Evolutionary conservation across 2,888 invertebrate genomes (phyloP).

Genomic region (Cylindroiulus punctatus): DNA sequence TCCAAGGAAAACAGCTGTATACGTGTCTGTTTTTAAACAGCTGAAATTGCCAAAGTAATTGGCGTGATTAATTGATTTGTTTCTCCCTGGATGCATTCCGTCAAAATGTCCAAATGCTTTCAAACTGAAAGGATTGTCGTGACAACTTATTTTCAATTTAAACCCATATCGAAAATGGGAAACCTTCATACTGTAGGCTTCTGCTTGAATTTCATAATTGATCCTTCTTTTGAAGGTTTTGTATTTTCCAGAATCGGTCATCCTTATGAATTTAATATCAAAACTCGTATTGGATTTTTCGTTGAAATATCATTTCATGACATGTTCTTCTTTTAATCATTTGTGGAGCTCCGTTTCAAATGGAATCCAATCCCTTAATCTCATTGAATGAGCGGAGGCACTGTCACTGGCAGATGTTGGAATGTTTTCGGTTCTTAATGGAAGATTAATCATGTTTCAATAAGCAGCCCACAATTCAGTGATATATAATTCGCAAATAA

Average conservation of each 20-base stretch:
- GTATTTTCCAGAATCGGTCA: conserved; percentile 16
- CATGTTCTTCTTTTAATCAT: conserved; percentile 3
- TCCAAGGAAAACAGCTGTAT: too few relatives aligned
- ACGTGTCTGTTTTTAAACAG: too few relatives aligned
- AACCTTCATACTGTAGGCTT: not conserved
- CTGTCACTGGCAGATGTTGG: conserved; percentile 12
- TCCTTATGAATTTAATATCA: conserved; percentile 15
- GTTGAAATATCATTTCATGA: not conserved
- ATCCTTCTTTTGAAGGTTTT: not conserved
- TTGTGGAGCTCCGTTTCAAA: conserved; percentile 13
- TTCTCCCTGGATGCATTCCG: not conserved
- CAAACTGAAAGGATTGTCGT: not conserved
- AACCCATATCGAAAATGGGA: not conserved
- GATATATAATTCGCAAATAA: not conserved
- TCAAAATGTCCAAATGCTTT: not conserved
- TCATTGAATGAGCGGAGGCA: not conserved
- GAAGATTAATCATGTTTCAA: conserved; percentile 26
- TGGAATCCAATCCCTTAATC: not conserved
- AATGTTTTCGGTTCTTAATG: conserved; percentile 12
- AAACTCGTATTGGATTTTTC: not conserved
- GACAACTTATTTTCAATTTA: not conserved
- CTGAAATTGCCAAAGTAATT: too few relatives aligned
- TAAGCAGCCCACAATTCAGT: not conserved
- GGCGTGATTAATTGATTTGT: too few relatives aligned
- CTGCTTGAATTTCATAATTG: not conserved